These are phyloP conservation scores for Hydropsyche tenuis DNA, from an alignment of 1,140 invertebrate genomes.

Conservation along the genomic window DNA sequence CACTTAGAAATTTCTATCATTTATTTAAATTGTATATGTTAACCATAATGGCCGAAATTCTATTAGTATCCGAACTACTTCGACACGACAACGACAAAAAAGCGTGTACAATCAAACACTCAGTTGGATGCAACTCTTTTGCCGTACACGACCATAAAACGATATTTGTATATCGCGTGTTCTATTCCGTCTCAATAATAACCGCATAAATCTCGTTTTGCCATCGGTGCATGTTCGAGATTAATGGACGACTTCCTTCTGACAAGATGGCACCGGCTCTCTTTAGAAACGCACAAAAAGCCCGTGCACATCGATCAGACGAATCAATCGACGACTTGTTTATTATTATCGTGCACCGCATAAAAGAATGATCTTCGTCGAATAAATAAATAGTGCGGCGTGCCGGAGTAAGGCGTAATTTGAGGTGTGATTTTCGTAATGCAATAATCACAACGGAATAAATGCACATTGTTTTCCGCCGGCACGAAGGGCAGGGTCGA, in stretches of 20 bases:
- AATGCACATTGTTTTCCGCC: constrained; percentile 2
- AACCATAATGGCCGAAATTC: too few relatives aligned
- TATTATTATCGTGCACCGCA: not conserved
- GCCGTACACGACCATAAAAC: too few relatives aligned
- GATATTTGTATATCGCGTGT: too few relatives aligned
- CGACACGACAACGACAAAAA: too few relatives aligned
- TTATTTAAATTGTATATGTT: too few relatives aligned
- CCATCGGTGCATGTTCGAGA: not conserved
- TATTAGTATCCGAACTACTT: too few relatives aligned
- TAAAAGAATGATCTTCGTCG: not conserved
- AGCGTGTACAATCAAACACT: too few relatives aligned
- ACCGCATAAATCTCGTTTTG: constrained; percentile 27
- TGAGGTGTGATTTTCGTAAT: constrained; percentile 29
- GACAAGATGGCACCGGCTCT: constrained; percentile 9
- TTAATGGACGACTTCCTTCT: constrained; percentile 28
- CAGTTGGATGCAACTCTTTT: too few relatives aligned
- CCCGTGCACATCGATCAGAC: not conserved
- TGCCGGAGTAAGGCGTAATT: not conserved
- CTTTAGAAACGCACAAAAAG: constrained; percentile 1
- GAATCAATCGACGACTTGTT: constrained; percentile 6
- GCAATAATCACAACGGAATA: constrained; percentile 16
- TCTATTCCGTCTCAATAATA: constrained; percentile 27
- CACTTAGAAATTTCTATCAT: too few relatives aligned
- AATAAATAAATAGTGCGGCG: too few relatives aligned
- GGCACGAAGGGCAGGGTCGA: not conserved